Percentiles rank a stretch among this genome's conserved stretches.
These are phyloP conservation scores for Paralvinella palmiformis DNA, from an alignment of 1,140 invertebrate species.

Conservation along the genomic window DNA sequence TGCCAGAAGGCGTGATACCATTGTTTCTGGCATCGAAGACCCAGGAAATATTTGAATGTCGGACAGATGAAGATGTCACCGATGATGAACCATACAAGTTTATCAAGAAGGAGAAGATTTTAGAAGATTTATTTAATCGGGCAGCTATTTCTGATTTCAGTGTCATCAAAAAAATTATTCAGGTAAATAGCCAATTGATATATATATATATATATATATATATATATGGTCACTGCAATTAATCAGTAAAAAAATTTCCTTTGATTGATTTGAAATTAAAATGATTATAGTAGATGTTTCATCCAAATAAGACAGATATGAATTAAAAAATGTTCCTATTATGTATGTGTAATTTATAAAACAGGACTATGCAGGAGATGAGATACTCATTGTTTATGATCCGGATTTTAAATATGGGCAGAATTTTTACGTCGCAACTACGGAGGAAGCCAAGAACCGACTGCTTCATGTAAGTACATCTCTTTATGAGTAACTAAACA, in stretches of 20 bases:
- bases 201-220: no score
- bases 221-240: no score
- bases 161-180: slow-evolving; percentile 42
- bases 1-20: slow-evolving; percentile 40
- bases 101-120: slow-evolving; percentile 41
- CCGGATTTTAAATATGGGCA: slow-evolving; percentile 46
- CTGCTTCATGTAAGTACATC: slow-evolving; percentile 37
- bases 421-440: slow-evolving; percentile 45
- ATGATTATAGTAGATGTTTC: no score
- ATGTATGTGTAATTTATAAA: no score
- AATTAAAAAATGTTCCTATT: no score
- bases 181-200: slow-evolving; percentile 8
- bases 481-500: slow-evolving; percentile 4
- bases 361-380: slow-evolving; percentile 46
- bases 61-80: slow-evolving; percentile 43
- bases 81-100: slow-evolving; percentile 43
- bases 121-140: slow-evolving; percentile 43
- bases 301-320: no score
- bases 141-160: slow-evolving; percentile 47
- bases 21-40: slow-evolving; percentile 45
- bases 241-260: no score
- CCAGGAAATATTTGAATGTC: slow-evolving; percentile 43
- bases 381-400: slow-evolving; percentile 47
- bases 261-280: no score
- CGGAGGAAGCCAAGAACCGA: slow-evolving; percentile 45